Conservation (phyloP, 2,888 invertebrate genomes). For the Leptopterna dolabrata region DNA sequence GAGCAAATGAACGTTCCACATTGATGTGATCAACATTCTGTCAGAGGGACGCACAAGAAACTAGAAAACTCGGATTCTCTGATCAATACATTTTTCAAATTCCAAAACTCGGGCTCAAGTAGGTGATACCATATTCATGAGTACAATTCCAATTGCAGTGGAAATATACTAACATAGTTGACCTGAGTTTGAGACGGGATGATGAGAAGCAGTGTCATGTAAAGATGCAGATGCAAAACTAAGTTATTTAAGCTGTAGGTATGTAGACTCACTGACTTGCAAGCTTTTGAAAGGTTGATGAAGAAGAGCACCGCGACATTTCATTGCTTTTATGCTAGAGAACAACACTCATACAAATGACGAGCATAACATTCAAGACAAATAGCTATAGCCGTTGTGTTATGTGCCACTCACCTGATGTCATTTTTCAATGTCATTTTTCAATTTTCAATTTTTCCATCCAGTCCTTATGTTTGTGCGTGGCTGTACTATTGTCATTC, state of each 20-base stretch:
- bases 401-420: neutral
- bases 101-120: no score
- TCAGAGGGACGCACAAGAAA: no score
- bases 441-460: neutral
- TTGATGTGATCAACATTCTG: no score
- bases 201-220: neutral
- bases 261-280: neutral
- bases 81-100: no score
- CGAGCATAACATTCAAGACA: neutral
- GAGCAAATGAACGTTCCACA: no score
- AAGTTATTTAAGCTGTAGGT: neutral
- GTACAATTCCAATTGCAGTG: no score
- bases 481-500: neutral
- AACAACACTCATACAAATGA: neutral
- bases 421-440: no score
- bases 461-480: neutral
- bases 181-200: no score
- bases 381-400: neutral
- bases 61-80: no score
- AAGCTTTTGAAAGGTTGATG: neutral
- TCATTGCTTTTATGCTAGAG: neutral
- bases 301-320: neutral
- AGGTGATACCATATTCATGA: no score
- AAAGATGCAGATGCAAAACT: neutral
- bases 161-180: no score